Evolutionary conservation across 2,888 invertebrate species (phyloP).

Genomic region (Papilio elwesi): DNA sequence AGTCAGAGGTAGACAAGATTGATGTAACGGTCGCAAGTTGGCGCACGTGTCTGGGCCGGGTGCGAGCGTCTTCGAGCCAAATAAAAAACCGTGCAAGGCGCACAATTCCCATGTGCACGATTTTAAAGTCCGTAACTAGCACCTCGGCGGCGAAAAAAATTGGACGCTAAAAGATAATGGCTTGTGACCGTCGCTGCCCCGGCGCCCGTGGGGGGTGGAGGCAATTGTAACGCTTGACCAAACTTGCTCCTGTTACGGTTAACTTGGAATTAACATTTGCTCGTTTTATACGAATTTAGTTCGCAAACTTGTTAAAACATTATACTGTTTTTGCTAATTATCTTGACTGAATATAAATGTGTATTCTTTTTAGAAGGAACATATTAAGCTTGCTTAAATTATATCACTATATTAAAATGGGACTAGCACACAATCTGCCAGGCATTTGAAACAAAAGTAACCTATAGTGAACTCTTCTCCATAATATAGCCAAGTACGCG

Average conservation of each 20-base stretch:
- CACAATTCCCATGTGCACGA: conserved; percentile 39
- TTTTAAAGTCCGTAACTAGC: conserved; percentile 39
- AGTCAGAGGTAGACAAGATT: conserved; percentile 75
- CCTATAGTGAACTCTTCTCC: too few species aligned
- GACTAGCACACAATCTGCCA: too few species aligned
- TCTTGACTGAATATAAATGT: not conserved
- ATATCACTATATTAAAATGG: too few species aligned
- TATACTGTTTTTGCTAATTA: conserved; percentile 28
- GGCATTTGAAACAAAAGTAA: too few species aligned
- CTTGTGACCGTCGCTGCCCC: conserved; percentile 37
- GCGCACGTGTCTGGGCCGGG: conserved; percentile 80
- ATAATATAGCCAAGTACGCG: too few species aligned
- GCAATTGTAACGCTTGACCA: conserved; percentile 40
- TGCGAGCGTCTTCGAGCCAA: conserved; percentile 53
- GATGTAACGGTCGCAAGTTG: conserved; percentile 78
- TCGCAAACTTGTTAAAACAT: conserved; percentile 24
- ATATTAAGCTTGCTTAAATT: too few species aligned
- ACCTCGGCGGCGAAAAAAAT: conserved; percentile 38
- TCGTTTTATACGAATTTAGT: conserved; percentile 36
- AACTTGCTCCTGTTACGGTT: conserved; percentile 37
- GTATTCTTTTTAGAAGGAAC: not conserved
- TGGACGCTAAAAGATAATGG: conserved; percentile 41
- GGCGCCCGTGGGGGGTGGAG: conserved; percentile 28
- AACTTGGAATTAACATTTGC: conserved; percentile 38
- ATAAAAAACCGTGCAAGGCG: conserved; percentile 48